A percentile compares a stretch with the other conserved stretches of the same genome.
These are phyloP conservation scores for Asbolus verrucosus DNA, from an alignment of 1,140 invertebrate species.

Conservation along the genomic window DNA sequence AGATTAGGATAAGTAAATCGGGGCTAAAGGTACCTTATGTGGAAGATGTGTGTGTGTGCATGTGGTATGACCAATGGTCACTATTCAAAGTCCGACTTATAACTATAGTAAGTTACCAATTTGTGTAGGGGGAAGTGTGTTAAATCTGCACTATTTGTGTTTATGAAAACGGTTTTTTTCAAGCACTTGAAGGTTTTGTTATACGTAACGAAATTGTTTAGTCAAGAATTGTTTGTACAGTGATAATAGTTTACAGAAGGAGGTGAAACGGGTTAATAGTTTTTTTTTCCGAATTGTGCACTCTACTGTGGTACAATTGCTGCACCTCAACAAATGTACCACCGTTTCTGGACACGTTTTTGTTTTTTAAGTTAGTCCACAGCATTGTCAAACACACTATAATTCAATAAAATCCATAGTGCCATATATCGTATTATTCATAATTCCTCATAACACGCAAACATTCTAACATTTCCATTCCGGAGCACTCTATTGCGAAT, in stretches of 20 bases:
- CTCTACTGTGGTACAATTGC: too few relatives aligned
- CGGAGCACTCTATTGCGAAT: constrained; percentile 27
- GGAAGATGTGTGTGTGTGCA: constrained; percentile 21
- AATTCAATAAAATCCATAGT: constrained; percentile 66
- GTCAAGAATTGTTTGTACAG: constrained; percentile 35
- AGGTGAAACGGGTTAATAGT: constrained; percentile 56
- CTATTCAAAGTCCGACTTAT: constrained; percentile 30
- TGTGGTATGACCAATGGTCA: too few relatives aligned
- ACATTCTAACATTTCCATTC: constrained; percentile 1
- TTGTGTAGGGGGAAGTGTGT: constrained; percentile 10
- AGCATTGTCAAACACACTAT: constrained; percentile 64
- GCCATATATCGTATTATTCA: constrained; percentile 65
- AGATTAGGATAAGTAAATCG: constrained; percentile 16
- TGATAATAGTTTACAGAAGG: constrained; percentile 36
- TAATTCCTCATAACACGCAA: constrained; percentile 52
- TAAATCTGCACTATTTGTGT: constrained; percentile 15
- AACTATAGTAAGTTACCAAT: constrained; percentile 12
- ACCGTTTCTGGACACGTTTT: too few relatives aligned
- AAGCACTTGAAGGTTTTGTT: constrained; percentile 8
- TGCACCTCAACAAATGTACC: too few relatives aligned
- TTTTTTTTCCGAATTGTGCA: constrained; percentile 35
- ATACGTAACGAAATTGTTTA: constrained; percentile 31
- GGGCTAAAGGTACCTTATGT: constrained; percentile 38
- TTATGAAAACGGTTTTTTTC: constrained; percentile 11
- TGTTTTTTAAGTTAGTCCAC: constrained; percentile 56